Base-by-base conservation (phyloP, 2,113 vertebrate species). In the Podarcis cretensis region DNA sequence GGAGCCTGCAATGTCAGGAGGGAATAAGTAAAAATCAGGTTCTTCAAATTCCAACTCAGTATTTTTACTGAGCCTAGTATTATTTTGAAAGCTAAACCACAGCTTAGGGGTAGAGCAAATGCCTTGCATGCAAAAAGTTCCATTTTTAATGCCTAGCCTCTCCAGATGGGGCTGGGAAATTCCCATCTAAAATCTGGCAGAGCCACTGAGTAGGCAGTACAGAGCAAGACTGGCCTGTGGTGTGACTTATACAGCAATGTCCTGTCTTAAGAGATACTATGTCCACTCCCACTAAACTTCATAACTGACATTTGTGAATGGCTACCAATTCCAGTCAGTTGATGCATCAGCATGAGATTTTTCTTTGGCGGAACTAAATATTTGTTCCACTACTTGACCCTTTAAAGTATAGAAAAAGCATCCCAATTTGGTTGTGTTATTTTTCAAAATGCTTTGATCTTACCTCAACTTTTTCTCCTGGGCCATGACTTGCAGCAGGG, bases 391-490 rank as follows among this genome's bases (percentile, higher is more conserved):
- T 73, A 14, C 13, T n/a, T 73, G 13, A 32, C 71, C 14, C 71
- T 73, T 71, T 73, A 16, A 73, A n/a, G 30, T 73, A 69, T 13
- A 37, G 30, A 81, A 20, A 75, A 65, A 40, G 65, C 54, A 59
- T 74, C 18, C 48, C 25, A 63, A 71, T 5, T 40, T 12, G 10
- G 1, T 73, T 78, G 21, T 57, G 71, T 32, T 48, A 6, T 74
- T 20, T 30, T 68, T 57, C 30, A 6, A 66, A 18, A 20, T 25
- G 21, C 18, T 57, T 78, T 91, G 88, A 77, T 87, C 95, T 92
- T 95, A 99, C 99, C 97, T 99, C 97, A 71, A 99, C 95, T 90
- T 87, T 96, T 74, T 96, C 93, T 87, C 90, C 97, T 68, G 93
- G 81, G 7, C 30, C 74, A 90, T 98, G 96, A 86, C 92, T 87